Percentiles rank a stretch among this genome's conserved stretches.
Evolutionary conservation across 2,797 vertebrate species (phyloP).

Genomic region (Acrocephalus scirpaceus): DNA sequence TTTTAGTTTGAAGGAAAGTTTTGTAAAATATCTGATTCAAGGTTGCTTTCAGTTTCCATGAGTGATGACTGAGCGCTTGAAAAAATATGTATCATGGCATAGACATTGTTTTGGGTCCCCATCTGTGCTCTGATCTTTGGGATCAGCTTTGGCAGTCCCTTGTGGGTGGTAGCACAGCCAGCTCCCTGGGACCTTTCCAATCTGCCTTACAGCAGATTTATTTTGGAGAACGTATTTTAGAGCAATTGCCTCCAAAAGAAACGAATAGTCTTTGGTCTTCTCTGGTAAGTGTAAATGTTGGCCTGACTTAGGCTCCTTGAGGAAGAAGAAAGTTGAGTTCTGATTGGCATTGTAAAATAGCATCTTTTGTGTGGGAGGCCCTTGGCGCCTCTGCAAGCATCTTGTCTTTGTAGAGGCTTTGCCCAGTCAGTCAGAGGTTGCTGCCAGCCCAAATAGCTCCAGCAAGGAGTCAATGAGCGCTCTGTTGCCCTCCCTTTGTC

Average conservation of each 20-base stretch:
- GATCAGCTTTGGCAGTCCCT: background rate
- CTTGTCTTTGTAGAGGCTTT: background rate
- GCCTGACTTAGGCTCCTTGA: background rate
- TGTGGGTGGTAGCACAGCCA: background rate
- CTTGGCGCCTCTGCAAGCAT: background rate
- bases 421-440: background rate
- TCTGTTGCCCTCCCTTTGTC: background rate
- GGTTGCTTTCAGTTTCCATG: background rate
- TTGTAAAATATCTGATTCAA: background rate
- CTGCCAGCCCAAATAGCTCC: slow-evolving; percentile 6
- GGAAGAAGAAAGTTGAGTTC: background rate
- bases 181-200: background rate
- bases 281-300: background rate
- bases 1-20: background rate
- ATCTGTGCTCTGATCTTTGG: background rate
- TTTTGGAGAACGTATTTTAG: background rate
- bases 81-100: background rate
- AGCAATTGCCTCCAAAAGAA: background rate
- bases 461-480: background rate
- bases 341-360: background rate
- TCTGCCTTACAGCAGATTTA: background rate
- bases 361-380: background rate
- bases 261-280: background rate
- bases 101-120: background rate
- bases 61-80: background rate